phyloP scores from a whole-genome alignment of 2,797 vertebrate species.

The Hippopotamyrus pictus region DNA sequence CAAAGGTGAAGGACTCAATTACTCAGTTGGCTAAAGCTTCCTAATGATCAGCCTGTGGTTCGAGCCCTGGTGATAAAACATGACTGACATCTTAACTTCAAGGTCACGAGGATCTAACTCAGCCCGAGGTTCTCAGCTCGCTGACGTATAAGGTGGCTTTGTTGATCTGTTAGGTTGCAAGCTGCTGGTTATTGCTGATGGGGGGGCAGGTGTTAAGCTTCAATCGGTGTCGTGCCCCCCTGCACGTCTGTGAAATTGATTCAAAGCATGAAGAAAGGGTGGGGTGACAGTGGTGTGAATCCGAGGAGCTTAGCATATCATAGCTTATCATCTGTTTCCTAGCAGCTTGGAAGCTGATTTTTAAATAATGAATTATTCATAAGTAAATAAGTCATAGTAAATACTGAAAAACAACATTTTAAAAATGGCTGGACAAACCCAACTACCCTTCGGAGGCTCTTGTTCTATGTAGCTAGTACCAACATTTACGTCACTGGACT shows the following conservation, averaged over 20 bases:
- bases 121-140: background rate
- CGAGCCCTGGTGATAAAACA: background rate
- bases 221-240: background rate
- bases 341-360: background rate
- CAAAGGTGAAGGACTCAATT: background rate
- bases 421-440: background rate
- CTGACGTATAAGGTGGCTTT: background rate
- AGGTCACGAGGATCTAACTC: background rate
- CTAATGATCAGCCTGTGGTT: background rate
- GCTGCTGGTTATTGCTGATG: background rate
- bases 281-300: background rate
- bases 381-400: constrained; percentile 5
- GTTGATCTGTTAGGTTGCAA: background rate
- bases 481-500: background rate
- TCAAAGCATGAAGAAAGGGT: background rate
- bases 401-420: background rate
- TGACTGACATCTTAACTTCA: background rate
- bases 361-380: background rate
- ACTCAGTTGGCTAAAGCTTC: background rate
- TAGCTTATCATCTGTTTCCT: background rate
- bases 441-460: background rate
- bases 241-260: background rate
- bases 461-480: background rate
- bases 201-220: background rate
- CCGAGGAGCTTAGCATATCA: background rate